These are phyloP conservation scores for Potorous gilbertii DNA, from an alignment of 2,797 vertebrate genomes.

Conservation along the genomic window DNA sequence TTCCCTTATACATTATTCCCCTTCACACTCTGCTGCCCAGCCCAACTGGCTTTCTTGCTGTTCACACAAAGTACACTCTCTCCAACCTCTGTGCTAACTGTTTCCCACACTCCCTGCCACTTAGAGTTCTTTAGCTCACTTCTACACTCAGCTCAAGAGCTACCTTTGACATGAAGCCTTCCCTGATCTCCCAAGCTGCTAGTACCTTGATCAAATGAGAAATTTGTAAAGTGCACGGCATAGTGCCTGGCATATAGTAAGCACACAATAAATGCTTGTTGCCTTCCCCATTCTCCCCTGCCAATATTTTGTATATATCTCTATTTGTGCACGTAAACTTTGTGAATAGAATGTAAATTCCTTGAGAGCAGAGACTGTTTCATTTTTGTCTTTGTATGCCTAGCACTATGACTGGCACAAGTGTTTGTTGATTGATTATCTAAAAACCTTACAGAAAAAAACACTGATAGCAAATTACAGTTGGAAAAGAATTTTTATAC, in stretches of 20 bases:
- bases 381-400: neutral
- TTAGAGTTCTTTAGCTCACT: neutral
- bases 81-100: neutral
- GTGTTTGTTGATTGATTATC: neutral
- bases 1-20: neutral
- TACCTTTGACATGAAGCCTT: neutral
- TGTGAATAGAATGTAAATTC: neutral
- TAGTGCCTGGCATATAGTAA: neutral
- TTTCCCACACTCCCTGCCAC: neutral
- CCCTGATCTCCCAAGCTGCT: neutral
- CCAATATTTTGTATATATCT: neutral
- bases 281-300: neutral
- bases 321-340: neutral
- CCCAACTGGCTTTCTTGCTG: neutral
- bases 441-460: neutral
- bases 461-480: neutral
- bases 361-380: neutral
- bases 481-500: neutral
- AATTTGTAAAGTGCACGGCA: neutral
- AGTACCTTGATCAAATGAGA: neutral
- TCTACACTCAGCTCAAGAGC: neutral
- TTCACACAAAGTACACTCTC: neutral
- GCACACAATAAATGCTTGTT: neutral
- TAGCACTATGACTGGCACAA: neutral
- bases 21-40: neutral